A percentile compares a stretch with the other conserved stretches of the same genome.
Conservation (phyloP, 2,113 vertebrate species). For the Phalacrocorax carbo region DNA sequence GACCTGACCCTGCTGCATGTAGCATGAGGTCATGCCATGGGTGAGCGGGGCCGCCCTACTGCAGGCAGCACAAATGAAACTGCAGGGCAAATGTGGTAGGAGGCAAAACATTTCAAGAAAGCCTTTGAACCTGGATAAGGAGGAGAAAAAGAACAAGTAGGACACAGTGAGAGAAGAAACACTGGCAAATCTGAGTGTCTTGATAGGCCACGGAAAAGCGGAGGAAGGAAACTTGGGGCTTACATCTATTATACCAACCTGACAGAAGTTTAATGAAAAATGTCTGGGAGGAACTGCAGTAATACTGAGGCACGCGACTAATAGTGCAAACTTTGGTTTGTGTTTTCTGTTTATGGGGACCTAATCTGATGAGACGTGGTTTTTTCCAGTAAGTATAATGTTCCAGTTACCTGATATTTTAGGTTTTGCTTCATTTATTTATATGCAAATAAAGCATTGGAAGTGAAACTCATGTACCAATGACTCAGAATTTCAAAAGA, state of each 20-base stretch:
- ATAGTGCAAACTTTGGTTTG: background rate
- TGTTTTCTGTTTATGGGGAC: background rate
- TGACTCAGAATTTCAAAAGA: slow-evolving; percentile 21
- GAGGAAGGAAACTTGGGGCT: background rate
- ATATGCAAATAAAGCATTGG: background rate
- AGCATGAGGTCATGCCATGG: background rate
- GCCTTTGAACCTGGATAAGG: rapidly evolving
- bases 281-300: background rate
- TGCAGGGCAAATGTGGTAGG: background rate
- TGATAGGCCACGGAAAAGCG: background rate
- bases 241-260: background rate
- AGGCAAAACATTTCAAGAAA: background rate
- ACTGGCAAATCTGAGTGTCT: background rate
- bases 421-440: background rate
- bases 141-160: background rate
- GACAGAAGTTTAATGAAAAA: background rate
- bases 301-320: background rate
- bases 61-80: background rate
- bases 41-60: background rate
- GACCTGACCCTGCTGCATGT: rapidly evolving
- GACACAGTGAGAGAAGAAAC: background rate
- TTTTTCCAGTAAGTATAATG: background rate
- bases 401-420: background rate
- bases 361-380: background rate
- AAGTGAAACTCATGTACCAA: background rate